Evolutionary conservation across 2,113 vertebrate genomes (phyloP), one percentile per base, ranked within the genome.

Genomic region (Spea multiplicata): DNA sequence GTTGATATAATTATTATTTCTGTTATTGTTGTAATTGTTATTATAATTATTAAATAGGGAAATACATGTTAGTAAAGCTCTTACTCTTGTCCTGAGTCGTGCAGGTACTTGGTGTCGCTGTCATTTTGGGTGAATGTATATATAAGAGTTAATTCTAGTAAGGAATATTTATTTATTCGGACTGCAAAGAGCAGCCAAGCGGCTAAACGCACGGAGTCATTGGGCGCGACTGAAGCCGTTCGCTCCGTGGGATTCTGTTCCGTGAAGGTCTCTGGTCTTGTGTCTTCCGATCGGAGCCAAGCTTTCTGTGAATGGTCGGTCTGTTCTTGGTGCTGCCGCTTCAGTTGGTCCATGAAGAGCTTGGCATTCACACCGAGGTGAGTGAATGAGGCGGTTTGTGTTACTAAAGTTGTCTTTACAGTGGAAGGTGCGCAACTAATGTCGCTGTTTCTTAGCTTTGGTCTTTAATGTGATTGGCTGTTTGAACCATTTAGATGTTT

Each of bases 371-470:
- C 45, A 59, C 44, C 74, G 5, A 6, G 44, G 6, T 67, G n/a
- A 6, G 14, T 69, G 75, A 69, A 76, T 76, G 66, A 61, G 52
- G 4, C 4, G 49, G 49, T 13, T 67, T 76, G 65, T 76, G 52
- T 45, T 76, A 10, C 14, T 30, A 46, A 62, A 76, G 74, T 76
- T 76, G 74, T 66, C 74, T 68, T 76, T 76, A 50, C 49, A 12
- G 44, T 52, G 65, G 49, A 68, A 30, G 30, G 30, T 30, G 30
- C 30, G 30, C 30, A 30, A 2, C 30, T 1, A 30, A 30, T 30
- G 30, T 2, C 30, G 30, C 30, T 30, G 30, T 30, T 30, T 30
- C 30, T 30, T 30, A 30, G 30, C 30, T 30, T 30, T 2, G 30
- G 30, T 2, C 30, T 30, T 30, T 2, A 30, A 30, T 30, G 30